These are phyloP conservation scores for Alosa sapidissima DNA, from an alignment of 2,797 vertebrate genomes.

Conservation along the genomic window DNA sequence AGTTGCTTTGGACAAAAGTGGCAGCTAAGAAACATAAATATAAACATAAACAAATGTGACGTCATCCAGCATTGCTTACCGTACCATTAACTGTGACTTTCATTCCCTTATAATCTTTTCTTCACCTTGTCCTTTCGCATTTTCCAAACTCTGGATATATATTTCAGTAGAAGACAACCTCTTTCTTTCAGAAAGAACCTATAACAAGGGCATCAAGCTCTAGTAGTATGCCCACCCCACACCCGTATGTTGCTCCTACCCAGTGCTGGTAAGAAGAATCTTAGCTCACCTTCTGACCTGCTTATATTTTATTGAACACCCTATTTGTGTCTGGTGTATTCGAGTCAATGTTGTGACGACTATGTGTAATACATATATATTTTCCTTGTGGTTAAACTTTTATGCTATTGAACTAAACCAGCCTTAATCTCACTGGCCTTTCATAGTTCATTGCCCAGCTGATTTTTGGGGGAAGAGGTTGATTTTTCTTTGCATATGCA, in stretches of 20 bases:
- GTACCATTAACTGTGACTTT: no score
- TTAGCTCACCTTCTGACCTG: not conserved
- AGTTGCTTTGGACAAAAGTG: no score
- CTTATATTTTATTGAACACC: slow-evolving; percentile 5
- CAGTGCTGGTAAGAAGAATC: not conserved
- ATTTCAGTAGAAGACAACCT: no score
- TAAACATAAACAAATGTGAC: no score
- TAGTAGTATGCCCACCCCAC: no score
- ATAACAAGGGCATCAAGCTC: no score
- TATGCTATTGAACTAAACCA: not conserved
- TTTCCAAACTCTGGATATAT: no score
- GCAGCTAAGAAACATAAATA: no score
- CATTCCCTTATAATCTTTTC: no score
- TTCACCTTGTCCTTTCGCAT: no score
- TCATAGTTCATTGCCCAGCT: not conserved
- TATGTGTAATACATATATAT: not conserved
- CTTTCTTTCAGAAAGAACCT: not conserved
- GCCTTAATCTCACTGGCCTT: not conserved
- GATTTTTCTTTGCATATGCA: not conserved
- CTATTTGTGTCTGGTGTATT: not conserved
- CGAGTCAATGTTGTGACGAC: not conserved
- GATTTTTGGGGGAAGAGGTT: no score
- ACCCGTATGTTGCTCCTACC: not conserved
- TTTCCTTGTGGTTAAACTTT: not conserved
- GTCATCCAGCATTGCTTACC: no score